These are phyloP conservation scores for Leptothorax acervorum DNA, from an alignment of 2,888 invertebrate species.

Conservation along the genomic window DNA sequence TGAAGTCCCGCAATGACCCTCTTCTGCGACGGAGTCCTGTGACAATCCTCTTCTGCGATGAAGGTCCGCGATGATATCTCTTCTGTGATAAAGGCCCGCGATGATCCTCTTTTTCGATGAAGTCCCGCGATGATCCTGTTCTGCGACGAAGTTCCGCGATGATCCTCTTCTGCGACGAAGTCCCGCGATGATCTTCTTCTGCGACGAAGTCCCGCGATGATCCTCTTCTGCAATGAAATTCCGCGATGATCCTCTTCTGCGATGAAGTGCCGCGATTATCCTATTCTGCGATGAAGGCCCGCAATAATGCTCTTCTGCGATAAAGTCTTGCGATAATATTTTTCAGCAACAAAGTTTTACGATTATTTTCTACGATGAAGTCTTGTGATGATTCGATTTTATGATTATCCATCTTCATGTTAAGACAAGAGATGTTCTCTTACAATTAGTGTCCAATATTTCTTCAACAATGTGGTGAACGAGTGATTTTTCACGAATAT, in stretches of 20 bases:
- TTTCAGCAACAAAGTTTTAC: no score
- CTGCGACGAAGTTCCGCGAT: neutral
- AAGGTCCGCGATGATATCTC: neutral
- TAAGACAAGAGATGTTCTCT: neutral
- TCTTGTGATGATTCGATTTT: neutral
- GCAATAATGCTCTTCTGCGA: neutral
- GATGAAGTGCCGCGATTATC: neutral
- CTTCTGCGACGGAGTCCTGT: neutral
- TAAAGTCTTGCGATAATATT: no score
- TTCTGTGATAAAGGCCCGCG: neutral
- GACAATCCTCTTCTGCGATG: neutral
- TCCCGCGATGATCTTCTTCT: neutral
- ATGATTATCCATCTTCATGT: neutral
- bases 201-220: neutral
- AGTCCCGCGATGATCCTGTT: neutral
- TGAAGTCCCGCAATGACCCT: neutral
- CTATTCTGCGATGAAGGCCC: neutral
- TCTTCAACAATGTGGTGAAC: neutral
- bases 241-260: neutral
- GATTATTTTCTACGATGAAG: neutral
- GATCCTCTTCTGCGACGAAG: neutral
- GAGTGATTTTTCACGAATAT: neutral
- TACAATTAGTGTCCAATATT: slow-evolving; percentile 34
- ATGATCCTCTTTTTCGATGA: neutral
- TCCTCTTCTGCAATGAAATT: neutral